phyloP scores from a whole-genome alignment of 2,797 vertebrate species.

The Hoplostethus mediterraneus region DNA sequence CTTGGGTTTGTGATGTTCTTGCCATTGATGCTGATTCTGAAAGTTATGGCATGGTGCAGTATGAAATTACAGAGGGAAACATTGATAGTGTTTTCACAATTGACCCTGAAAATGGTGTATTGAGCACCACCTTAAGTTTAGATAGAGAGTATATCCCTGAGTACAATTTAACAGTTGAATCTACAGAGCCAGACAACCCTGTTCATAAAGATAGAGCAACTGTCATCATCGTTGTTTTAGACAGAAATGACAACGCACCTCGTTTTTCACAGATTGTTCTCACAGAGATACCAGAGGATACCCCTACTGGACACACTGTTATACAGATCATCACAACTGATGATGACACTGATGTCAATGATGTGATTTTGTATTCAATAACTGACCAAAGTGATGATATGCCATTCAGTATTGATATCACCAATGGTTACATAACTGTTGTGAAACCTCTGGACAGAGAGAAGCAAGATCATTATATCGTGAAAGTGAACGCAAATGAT shows the following conservation, averaged over 20 bases:
- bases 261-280: slow-evolving; percentile 81
- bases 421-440: slow-evolving; percentile 75
- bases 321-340: slow-evolving; percentile 77
- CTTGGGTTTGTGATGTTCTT: slow-evolving; percentile 78
- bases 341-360: slow-evolving; percentile 79
- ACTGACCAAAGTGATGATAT: slow-evolving; percentile 60
- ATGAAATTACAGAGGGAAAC: slow-evolving; percentile 80
- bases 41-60: slow-evolving; percentile 73
- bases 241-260: slow-evolving; percentile 85
- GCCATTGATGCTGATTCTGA: slow-evolving; percentile 82
- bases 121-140: slow-evolving; percentile 77
- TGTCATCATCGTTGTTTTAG: slow-evolving; percentile 77
- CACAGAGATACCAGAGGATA: slow-evolving; percentile 77
- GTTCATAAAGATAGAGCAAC: slow-evolving; percentile 66
- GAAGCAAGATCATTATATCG: slow-evolving; percentile 72
- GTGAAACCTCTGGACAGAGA: slow-evolving; percentile 80
- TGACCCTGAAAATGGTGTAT: slow-evolving; percentile 75
- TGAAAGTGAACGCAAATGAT: slow-evolving; percentile 85
- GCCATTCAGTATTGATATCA: slow-evolving; percentile 78
- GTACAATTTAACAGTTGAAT: slow-evolving; percentile 81
- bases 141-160: slow-evolving; percentile 79
- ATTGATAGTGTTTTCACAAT: slow-evolving; percentile 73
- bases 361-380: slow-evolving; percentile 76
- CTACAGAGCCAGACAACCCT: slow-evolving; percentile 72
- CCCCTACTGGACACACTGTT: slow-evolving; percentile 75